phyloP scores from a whole-genome alignment of 2,797 vertebrate genomes.

The Myotis vivesi region DNA sequence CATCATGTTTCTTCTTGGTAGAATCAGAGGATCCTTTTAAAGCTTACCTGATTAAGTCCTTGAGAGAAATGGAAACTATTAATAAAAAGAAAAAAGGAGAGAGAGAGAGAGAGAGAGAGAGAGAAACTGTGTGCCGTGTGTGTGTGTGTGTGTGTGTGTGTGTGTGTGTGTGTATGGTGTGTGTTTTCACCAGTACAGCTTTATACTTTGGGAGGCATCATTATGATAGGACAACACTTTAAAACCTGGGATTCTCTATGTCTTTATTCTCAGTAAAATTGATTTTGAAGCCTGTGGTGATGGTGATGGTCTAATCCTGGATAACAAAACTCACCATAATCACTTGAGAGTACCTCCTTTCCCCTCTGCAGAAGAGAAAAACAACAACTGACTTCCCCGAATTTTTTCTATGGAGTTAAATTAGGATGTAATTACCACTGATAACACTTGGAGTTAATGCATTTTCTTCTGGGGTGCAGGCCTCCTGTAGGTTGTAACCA shows the following conservation, averaged over 20 bases:
- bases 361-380: not conserved
- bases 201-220: not conserved
- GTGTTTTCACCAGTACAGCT: not conserved
- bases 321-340: slow-evolving; percentile 59
- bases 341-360: slow-evolving; percentile 86
- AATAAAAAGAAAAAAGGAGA: not conserved
- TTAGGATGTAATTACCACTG: slow-evolving; percentile 17
- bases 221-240: not conserved
- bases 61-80: slow-evolving; percentile 48
- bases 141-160: not conserved
- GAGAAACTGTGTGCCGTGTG: not conserved
- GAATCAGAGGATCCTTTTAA: not conserved
- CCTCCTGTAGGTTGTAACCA: not conserved
- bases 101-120: not conserved
- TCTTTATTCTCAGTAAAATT: slow-evolving; percentile 14
- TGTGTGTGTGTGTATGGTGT: not conserved
- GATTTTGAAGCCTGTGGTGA: slow-evolving; percentile 2
- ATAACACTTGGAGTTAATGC: not conserved
- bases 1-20: slow-evolving; percentile 2
- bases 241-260: not conserved
- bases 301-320: slow-evolving; percentile 30
- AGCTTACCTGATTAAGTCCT: slow-evolving; percentile 65
- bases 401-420: slow-evolving; percentile 62
- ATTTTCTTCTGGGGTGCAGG: not conserved
- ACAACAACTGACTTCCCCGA: not conserved